Evolutionary conservation across 2,113 vertebrate species (phyloP).

Genomic region (Struthidea cinerea): DNA sequence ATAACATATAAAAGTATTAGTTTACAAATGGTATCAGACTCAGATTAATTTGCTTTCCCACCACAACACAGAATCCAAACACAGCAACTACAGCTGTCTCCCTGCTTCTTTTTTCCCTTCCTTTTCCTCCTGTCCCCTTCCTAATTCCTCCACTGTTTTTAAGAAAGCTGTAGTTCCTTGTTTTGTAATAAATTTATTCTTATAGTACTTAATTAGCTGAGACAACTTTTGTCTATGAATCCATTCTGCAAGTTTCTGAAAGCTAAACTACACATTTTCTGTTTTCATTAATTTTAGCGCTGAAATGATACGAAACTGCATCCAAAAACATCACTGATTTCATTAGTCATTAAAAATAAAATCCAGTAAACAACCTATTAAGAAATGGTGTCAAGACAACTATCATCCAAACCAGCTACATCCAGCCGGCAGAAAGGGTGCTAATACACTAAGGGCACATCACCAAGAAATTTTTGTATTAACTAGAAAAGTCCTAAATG

Average conservation of each 20-base stretch:
- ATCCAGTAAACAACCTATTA: background rate
- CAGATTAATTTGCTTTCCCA: background rate
- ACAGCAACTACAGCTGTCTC: background rate
- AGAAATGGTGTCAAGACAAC: background rate
- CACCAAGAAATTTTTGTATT: background rate
- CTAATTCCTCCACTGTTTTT: background rate
- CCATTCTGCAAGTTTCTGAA: background rate
- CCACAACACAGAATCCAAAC: background rate
- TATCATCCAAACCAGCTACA: background rate
- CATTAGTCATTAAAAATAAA: background rate
- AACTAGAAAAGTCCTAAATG: background rate
- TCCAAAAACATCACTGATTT: background rate
- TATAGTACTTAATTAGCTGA: background rate
- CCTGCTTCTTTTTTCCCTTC: background rate
- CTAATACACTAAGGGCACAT: background rate
- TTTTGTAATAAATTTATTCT: background rate
- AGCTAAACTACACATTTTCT: background rate
- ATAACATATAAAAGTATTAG: background rate
- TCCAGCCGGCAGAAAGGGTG: background rate
- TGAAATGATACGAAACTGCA: background rate
- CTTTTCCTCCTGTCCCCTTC: background rate
- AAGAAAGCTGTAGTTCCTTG: background rate
- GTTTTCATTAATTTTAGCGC: background rate
- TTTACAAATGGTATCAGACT: background rate
- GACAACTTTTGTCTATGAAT: background rate